Percentiles rank a stretch among this genome's conserved stretches.
Evolutionary conservation across 2,113 vertebrate genomes (phyloP).

Genomic region (Felis chaus): DNA sequence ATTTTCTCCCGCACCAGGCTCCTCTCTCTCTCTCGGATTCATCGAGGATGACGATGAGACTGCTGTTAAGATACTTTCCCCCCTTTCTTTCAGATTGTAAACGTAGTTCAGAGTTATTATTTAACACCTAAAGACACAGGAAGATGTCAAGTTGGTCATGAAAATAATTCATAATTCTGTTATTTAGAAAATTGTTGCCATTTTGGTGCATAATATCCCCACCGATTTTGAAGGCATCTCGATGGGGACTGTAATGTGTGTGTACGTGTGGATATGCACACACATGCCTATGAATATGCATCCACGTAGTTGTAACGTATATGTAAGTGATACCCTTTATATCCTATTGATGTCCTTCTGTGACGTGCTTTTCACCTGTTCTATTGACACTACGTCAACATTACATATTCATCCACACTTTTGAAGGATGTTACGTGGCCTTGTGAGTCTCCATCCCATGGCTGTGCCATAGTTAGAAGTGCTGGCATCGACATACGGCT

Average conservation of each 20-base stretch:
- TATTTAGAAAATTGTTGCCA: neutral
- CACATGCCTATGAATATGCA: neutral
- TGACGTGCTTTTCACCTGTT: neutral
- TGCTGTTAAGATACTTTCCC: too few species aligned
- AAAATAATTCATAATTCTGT: neutral
- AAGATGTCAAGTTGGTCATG: neutral
- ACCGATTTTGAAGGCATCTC: neutral
- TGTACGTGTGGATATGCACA: neutral
- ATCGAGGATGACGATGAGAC: neutral
- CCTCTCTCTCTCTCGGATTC: neutral
- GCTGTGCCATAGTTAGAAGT: fast-evolving
- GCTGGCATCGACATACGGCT: neutral
- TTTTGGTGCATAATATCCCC: too few species aligned
- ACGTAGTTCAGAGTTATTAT: neutral
- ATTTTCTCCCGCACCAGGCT: too few species aligned
- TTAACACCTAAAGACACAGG: neutral
- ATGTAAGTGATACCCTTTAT: neutral
- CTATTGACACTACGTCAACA: neutral
- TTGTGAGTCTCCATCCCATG: too few species aligned
- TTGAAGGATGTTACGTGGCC: neutral
- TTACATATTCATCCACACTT: fast-evolving
- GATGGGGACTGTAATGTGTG: neutral
- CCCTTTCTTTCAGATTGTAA: neutral
- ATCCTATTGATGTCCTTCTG: too few species aligned
- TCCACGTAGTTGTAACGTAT: too few species aligned